Conservation (phyloP, 2,113 vertebrate species). For the Brachyhypopomus occidentalis region DNA sequence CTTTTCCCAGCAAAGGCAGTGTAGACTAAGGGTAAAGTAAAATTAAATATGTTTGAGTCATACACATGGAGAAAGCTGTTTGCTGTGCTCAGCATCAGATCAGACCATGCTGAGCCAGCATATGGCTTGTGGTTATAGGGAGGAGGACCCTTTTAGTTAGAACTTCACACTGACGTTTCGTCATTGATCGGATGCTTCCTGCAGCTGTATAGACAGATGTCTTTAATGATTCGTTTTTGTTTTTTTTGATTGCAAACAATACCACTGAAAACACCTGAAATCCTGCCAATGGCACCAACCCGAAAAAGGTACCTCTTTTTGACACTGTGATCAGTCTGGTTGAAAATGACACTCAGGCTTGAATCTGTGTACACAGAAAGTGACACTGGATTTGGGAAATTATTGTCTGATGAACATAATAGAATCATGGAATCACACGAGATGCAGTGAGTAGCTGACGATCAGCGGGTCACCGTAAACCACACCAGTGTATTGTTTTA, state of each 20-base stretch:
- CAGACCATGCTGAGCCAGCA: constrained; percentile 54
- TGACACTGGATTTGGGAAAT: neutral
- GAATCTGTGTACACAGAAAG: neutral
- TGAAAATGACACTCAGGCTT: neutral
- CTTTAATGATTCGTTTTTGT: constrained; percentile 43
- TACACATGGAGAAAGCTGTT: constrained; percentile 45
- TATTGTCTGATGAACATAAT: constrained; percentile 5
- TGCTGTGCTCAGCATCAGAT: constrained; percentile 46
- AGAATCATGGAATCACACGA: neutral
- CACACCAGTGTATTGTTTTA: neutral
- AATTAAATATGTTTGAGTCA: constrained; percentile 48
- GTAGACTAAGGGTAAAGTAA: constrained; percentile 11
- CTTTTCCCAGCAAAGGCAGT: constrained; percentile 9
- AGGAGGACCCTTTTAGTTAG: constrained; percentile 54
- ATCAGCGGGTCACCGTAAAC: constrained; percentile 17
- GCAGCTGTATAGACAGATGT: constrained; percentile 53
- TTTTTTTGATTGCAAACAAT: constrained; percentile 19
- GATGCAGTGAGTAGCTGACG: neutral
- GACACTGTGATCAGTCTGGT: neutral
- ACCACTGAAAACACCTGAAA: neutral
- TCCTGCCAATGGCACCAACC: neutral
- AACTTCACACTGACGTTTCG: constrained; percentile 49
- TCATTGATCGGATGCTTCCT: constrained; percentile 48
- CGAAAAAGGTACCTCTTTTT: constrained; percentile 3
- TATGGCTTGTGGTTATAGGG: constrained; percentile 50